A percentile compares a stretch with the other conserved stretches of the same genome.
phyloP scores from a whole-genome alignment of 2,888 invertebrate species.

The Hecatera dysodea region DNA sequence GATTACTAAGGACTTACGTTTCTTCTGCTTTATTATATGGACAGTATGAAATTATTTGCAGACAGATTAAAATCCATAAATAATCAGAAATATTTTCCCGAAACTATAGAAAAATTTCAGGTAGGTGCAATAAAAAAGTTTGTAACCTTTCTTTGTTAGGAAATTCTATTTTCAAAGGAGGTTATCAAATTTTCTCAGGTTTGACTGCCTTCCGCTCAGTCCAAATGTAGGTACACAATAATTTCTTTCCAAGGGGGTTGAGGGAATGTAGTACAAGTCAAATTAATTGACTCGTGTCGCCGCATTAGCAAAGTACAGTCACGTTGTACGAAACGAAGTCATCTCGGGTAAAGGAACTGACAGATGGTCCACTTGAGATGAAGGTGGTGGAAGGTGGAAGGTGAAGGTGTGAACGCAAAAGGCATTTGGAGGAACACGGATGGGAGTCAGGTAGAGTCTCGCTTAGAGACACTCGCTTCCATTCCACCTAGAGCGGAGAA shows the following conservation, averaged over 20 bases:
- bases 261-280: neutral
- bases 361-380: neutral
- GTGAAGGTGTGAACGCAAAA: too few relatives aligned
- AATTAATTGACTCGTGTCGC: neutral
- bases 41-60: too few relatives aligned
- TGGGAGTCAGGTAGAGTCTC: too few relatives aligned
- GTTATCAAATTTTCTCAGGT: neutral
- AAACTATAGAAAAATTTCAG: neutral
- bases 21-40: neutral
- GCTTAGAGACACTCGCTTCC: too few relatives aligned
- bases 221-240: too few relatives aligned
- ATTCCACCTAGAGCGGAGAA: too few relatives aligned
- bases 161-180: neutral
- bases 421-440: too few relatives aligned
- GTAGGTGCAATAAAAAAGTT: neutral
- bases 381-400: too few relatives aligned
- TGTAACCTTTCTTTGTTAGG: slow-evolving; percentile 6
- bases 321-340: neutral
- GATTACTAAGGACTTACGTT: neutral
- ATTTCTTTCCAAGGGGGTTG: too few relatives aligned
- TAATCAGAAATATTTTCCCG: neutral
- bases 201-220: neutral
- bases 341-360: neutral
- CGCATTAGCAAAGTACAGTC: neutral
- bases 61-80: neutral